Percentiles rank a stretch among this genome's conserved stretches.
Conservation (phyloP, 2,888 invertebrate genomes). For the Phortica okadai region DNA sequence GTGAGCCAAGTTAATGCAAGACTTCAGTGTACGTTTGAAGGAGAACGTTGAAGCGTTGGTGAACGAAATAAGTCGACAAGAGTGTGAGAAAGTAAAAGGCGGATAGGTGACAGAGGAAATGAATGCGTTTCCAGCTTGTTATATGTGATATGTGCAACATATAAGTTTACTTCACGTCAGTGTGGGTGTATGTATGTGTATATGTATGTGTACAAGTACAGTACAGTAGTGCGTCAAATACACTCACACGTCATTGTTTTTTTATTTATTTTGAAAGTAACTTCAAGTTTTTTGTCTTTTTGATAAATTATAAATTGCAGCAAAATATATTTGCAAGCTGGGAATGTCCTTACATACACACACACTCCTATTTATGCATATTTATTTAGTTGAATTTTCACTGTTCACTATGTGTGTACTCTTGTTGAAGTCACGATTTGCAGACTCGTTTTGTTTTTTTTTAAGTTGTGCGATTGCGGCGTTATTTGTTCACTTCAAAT, state of each 20-base stretch:
- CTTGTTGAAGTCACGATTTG: constrained; percentile 68
- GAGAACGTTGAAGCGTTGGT: neutral
- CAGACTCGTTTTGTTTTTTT: constrained; percentile 47
- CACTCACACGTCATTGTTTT: constrained; percentile 1
- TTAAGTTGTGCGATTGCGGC: constrained; percentile 68
- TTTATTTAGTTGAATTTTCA: too few relatives aligned
- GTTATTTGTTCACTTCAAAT: neutral
- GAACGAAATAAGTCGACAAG: neutral
- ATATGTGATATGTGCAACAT: neutral
- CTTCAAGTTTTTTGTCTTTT: constrained; percentile 56
- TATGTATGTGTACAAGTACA: neutral
- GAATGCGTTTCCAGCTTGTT: neutral
- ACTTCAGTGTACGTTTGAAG: neutral
- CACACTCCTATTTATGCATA: neutral
- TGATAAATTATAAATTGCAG: constrained; percentile 70
- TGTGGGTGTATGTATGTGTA: neutral
- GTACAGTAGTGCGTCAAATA: neutral
- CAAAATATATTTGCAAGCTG: constrained; percentile 69
- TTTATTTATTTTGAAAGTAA: constrained; percentile 4
- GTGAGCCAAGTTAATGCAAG: constrained; percentile 12
- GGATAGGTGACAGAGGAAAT: neutral
- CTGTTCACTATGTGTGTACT: constrained; percentile 15
- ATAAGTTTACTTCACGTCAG: neutral
- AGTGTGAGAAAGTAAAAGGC: too few relatives aligned
- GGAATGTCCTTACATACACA: constrained; percentile 55